Evolutionary conservation across 1,140 invertebrate species (phyloP).

Genomic region (Euwallacea similis): DNA sequence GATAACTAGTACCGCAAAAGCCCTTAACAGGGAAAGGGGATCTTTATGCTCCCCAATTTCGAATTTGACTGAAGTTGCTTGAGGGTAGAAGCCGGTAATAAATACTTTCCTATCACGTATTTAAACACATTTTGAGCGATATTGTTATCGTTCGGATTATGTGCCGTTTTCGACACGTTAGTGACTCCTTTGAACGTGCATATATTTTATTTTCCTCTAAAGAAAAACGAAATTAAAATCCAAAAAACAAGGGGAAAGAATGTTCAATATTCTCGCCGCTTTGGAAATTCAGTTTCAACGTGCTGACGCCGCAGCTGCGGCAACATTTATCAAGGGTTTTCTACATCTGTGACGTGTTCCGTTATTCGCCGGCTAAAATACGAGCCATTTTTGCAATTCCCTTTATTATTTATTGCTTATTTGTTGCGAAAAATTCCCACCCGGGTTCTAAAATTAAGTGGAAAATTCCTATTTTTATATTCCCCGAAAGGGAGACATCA

Average conservation of each 20-base stretch:
- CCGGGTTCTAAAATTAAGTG: conserved; percentile 7
- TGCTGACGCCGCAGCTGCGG: conserved; percentile 24
- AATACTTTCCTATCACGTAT: conserved; percentile 23
- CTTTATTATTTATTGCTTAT: conserved; percentile 23
- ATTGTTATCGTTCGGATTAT: conserved; percentile 8
- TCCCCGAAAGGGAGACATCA: no score
- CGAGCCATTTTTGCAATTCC: conserved; percentile 17
- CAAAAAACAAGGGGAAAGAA: background rate
- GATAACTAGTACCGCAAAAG: conserved; percentile 32
- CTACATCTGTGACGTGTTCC: conserved; percentile 25
- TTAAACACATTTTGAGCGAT: conserved; percentile 15
- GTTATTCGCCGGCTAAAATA: conserved; percentile 14
- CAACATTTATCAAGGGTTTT: conserved; percentile 25
- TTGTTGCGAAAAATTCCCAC: conserved; percentile 18
- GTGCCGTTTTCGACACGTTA: background rate
- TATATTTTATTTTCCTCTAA: no score
- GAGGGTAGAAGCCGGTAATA: conserved; percentile 7
- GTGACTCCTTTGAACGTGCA: no score
- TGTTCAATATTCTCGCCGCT: conserved; percentile 19
- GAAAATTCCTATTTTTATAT: background rate
- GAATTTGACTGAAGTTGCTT: conserved; percentile 10
- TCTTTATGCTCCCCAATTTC: conserved; percentile 28
- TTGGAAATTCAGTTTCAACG: conserved; percentile 18
- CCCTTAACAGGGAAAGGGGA: conserved; percentile 28
- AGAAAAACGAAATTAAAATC: no score